These are phyloP conservation scores for Hippopotamus amphibius DNA, from an alignment of 2,113 vertebrate species.

Conservation along the genomic window DNA sequence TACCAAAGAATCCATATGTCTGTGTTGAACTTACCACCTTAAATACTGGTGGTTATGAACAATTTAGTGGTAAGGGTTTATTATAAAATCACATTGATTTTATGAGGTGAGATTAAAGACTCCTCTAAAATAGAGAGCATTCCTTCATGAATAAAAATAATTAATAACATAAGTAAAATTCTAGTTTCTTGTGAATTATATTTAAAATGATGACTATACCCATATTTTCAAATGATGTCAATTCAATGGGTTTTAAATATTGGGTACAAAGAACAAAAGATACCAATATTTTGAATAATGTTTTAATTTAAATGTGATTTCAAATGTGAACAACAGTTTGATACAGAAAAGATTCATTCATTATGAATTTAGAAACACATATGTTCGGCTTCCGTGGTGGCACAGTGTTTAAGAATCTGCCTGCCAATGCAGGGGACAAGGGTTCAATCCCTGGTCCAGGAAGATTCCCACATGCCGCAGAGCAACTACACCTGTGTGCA, in stretches of 20 bases:
- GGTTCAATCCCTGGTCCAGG: too few species aligned
- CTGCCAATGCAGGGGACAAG: too few species aligned
- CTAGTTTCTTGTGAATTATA: background rate
- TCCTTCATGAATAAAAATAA: constrained; percentile 22
- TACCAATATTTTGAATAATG: background rate
- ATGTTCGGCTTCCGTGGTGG: too few species aligned
- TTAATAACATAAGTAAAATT: background rate
- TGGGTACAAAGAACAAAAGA: background rate
- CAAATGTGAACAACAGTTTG: background rate
- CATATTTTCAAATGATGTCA: background rate
- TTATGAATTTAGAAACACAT: background rate
- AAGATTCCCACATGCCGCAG: too few species aligned
- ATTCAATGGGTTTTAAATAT: background rate
- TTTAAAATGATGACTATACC: background rate
- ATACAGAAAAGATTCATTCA: background rate
- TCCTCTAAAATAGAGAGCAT: background rate
- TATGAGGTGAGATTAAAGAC: background rate
- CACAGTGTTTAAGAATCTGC: too few species aligned
- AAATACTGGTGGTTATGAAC: background rate
- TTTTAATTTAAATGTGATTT: constrained; percentile 17
- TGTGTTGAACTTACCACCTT: background rate
- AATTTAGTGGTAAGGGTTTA: background rate
- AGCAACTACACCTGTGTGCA: too few species aligned
- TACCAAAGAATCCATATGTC: constrained; percentile 1
- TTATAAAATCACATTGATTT: constrained; percentile 44